Evolutionary conservation across 2,113 vertebrate genomes (phyloP), one percentile per base, ranked within the genome.

Genomic region (Panthera uncia): DNA sequence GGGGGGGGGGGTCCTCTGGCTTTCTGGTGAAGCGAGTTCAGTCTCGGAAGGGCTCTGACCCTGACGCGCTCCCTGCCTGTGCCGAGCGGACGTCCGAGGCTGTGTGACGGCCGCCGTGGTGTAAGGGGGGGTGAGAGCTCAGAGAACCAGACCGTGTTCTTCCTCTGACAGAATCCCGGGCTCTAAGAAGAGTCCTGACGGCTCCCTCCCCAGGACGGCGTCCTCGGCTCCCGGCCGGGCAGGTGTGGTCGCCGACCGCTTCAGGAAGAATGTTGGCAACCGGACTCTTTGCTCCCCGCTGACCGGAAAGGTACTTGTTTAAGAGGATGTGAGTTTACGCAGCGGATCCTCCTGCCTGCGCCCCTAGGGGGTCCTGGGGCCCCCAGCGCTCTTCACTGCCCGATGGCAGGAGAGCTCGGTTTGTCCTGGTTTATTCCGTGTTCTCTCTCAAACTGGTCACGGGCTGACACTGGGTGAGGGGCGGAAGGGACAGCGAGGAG

Each of bases 101-200:
- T 10, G 0, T 4, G 7, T 6, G 4, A 45, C 36, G 25, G 8
- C 25, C 1, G 36, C 25, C 0, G 0, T 3, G 12, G 10, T 2
- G 45, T 45, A 38, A 41, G 27, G 50, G 45, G 74, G 19, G 0
- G n/a, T 2, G 29, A 23, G 73, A 36, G 13, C 69, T 25, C 45
- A 0, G 87, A 45, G 91, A 36, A 36, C 36, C 38, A 9, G 18
- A 41, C 83, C 21, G 7, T 27, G 4, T 74, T 71, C 52, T 97
- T 55, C 65, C 50, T 78, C 25, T 31, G 27, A 23, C 91, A 99
- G 99, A 97, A 99, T 99, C 80, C 98, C 99, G 27, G 98, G 99
- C 89, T 97, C 98, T 14, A 99, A 98, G 98, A 99, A 99, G 98
- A 99, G 98, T 96, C 94, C 96, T 0, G 99, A 99, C 23, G 98